phyloP scores from a whole-genome alignment of 2,113 vertebrate species.

The Carettochelys insculpta region DNA sequence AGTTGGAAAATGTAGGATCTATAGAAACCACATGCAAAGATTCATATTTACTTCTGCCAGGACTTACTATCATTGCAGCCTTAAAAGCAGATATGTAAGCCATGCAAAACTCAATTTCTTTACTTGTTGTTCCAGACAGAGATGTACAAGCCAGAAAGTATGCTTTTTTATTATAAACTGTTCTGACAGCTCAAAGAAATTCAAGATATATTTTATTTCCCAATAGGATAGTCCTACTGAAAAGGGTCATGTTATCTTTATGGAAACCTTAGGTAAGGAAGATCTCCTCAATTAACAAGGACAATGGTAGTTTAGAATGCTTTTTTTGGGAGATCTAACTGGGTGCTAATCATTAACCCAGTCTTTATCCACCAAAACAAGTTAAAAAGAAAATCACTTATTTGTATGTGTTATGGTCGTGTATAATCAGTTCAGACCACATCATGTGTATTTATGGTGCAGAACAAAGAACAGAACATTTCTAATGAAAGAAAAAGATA shows the following conservation, averaged over 20 bases:
- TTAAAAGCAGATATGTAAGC: conserved; percentile 61
- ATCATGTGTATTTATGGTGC: neutral
- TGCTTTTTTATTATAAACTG: conserved; percentile 38
- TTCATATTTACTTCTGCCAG: conserved; percentile 71
- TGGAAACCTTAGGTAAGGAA: neutral
- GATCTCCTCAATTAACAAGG: neutral
- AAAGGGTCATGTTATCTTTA: conserved; percentile 38
- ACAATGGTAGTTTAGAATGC: neutral
- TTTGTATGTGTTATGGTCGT: neutral
- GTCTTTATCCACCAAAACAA: conserved; percentile 12
- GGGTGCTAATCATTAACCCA: conserved; percentile 25
- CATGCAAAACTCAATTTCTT: conserved; percentile 47
- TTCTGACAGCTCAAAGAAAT: conserved; percentile 43
- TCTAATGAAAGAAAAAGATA: neutral
- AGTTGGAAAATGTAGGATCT: conserved; percentile 69
- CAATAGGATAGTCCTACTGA: conserved; percentile 4
- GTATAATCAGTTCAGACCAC: neutral
- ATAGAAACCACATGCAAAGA: conserved; percentile 72
- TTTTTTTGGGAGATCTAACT: neutral
- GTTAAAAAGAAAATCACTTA: neutral
- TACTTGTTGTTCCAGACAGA: conserved; percentile 52
- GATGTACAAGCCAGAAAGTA: conserved; percentile 32
- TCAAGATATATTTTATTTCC: conserved; percentile 45
- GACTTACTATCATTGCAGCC: conserved; percentile 71
- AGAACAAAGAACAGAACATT: conserved; percentile 9